Base-by-base conservation (phyloP, 2,113 vertebrate genomes). In the Eurypyga helias region DNA sequence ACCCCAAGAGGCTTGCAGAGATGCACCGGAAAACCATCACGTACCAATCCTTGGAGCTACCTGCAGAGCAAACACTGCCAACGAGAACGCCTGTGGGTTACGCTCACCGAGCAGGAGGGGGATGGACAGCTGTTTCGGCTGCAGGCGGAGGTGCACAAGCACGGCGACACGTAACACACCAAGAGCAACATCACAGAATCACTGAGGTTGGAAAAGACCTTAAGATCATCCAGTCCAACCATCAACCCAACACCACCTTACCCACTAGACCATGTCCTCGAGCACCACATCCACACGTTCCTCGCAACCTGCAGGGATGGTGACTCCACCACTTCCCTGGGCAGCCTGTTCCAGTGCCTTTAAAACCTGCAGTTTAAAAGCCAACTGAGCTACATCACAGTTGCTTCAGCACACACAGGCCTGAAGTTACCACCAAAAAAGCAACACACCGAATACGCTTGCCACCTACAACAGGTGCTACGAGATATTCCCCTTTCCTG, bases 81-180 rank as follows among this genome's bases (percentile, higher is more conserved):
- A 41, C 41, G 41, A 41, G 41, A 41, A 12, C 41, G 41, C 41
- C 41, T 41, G 41, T 41, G 41, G 18, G 12, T 28, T 49, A 61
- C 12, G 7, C 41, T 73, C 55, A 21, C 38, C 10, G 10, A 71
- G 55, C 26, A 54, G 55, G 33, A 46, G 2, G 10, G 33, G 26
- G 41, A 57, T 3, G 7, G 51, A 43, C 1, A 87, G 38, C 43
- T 45, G 3, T 13, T 34, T 18, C 51, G 55, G 7, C n/a, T 60
- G 58, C 67, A 77, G 21, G 28, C 5, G 10, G 24, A 87, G 8
- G n/a, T 26, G n/a, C 51, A 62, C n/a, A 34, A 66, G 20, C 28
- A 54, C 1, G 8, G 65, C 38, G 79, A 54, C 11, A 4, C 2
- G 4, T 19, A 54, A 48, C 14, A 11, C 0, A 21, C 13, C 34